Evolutionary conservation across 2,888 invertebrate species (phyloP).

Genomic region (Mimas tiliae): DNA sequence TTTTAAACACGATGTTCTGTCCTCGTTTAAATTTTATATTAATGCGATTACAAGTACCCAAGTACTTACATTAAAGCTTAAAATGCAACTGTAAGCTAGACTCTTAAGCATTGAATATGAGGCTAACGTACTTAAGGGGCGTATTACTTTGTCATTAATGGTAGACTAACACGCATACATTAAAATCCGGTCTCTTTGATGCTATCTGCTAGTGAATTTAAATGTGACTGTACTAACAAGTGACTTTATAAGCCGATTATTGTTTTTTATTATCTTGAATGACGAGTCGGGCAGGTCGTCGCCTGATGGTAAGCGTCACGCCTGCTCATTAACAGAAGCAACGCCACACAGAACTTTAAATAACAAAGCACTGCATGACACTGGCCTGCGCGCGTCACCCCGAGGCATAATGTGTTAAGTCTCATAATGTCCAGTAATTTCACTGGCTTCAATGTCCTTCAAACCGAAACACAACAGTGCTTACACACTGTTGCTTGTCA

Average conservation of each 20-base stretch:
- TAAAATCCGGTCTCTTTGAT: constrained; percentile 2
- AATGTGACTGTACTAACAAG: not conserved
- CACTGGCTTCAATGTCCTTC: too few species aligned
- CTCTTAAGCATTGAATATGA: constrained; percentile 18
- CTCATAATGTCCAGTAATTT: too few species aligned
- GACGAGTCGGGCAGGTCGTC: too few species aligned
- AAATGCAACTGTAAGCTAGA: constrained; percentile 7
- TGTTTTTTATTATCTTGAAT: too few species aligned
- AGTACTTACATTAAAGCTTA: constrained; percentile 8
- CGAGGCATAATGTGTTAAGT: too few species aligned
- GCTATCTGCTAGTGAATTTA: constrained; percentile 6
- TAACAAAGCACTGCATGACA: too few species aligned
- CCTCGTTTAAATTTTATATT: constrained; percentile 17
- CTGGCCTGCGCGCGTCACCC: too few species aligned
- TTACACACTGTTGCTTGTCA: too few species aligned
- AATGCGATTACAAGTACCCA: constrained; percentile 1
- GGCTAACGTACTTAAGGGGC: constrained; percentile 1
- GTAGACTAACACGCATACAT: constrained; percentile 8
- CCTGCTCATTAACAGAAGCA: too few species aligned
- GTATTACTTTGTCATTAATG: constrained; percentile 19
- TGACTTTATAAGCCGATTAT: constrained; percentile 4
- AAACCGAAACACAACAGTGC: too few species aligned
- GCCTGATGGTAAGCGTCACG: too few species aligned
- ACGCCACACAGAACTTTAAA: too few species aligned
- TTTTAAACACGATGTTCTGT: not conserved